Conservation (phyloP, 2,888 invertebrate genomes). For the Biston stratarius region DNA sequence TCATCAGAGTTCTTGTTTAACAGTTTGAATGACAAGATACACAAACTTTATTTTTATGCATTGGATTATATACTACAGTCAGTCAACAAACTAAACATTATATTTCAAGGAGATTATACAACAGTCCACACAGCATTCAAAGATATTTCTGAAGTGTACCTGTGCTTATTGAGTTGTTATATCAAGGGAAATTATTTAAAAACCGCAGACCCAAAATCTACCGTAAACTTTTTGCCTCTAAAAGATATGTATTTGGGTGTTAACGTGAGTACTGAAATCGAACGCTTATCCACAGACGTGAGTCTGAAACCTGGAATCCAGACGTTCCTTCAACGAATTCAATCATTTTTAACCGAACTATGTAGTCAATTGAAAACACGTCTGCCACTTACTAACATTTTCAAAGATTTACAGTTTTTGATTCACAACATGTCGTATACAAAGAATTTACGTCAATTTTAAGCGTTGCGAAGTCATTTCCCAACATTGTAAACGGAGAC, state of each 20-base stretch:
- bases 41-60: conserved; percentile 1
- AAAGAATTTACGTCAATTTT: not conserved
- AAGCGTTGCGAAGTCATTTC: not conserved
- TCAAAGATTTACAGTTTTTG: not conserved
- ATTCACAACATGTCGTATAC: not conserved
- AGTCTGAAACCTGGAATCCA: conserved; percentile 1
- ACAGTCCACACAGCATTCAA: not conserved
- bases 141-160: not conserved
- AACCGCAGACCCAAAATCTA: not conserved
- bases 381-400: not conserved
- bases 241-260: not conserved
- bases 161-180: not conserved
- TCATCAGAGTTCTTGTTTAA: not conserved
- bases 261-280: not conserved
- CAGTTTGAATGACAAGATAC: not conserved
- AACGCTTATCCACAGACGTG: not conserved
- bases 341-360: not conserved
- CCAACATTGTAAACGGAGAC: not conserved
- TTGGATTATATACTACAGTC: not conserved
- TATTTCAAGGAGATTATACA: conserved; percentile 1
- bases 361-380: not conserved
- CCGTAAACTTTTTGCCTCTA: not conserved
- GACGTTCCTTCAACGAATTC: not conserved
- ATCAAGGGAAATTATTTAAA: not conserved
- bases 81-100: not conserved